Base-by-base conservation (phyloP, 2,797 vertebrate species). In the Rallus crepitans region DNA sequence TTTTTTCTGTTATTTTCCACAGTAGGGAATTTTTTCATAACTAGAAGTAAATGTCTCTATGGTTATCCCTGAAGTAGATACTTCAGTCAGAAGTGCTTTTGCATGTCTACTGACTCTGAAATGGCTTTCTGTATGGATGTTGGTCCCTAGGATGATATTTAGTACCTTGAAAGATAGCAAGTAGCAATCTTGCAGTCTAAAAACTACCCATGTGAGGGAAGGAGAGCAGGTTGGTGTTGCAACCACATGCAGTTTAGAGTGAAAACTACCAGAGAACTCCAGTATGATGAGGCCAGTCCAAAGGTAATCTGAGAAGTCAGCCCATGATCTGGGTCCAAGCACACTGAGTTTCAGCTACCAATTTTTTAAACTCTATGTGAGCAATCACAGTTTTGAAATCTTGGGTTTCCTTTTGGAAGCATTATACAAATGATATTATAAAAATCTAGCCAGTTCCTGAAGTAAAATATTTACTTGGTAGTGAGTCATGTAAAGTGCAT, bases 201-300 rank as follows among this genome's bases (percentile, higher is more conserved):
- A 45, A 17, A 37, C 10, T 33, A 13, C 4, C 10, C 5, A 11
- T 66, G 2, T 0, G 0, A 48, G 39, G 28, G 24, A 14, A 59
- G 27, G 31, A 50, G 19, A 71, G 6, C 4, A 64, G 0, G 0
- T 10, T 37, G 6, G 3, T 27, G 33, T 15, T 23, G n/a, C 8
- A 85, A 37, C 20, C 12, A 5, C 2, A 1, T 8, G 8, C 8
- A 31, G 24, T 11, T 47, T 55, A 11, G 15, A 71, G n/a, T 7
- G 20, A 59, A 57, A 76, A 60, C 12, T 42, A 14, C 15, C 39
- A 56, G 35, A 11, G 11, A 79, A 12, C 20, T 52, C 25, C 48
- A 50, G 16, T 9, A 6, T 17, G 33, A 63, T 14, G 7, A 18
- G 28, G 7, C 5, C 15, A 66, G n/a, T 37, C 35, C 56, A 73